Percentiles rank a stretch among this genome's conserved stretches.
Evolutionary conservation across 2,113 vertebrate genomes (phyloP).

Genomic region (Malaclemys terrapin): DNA sequence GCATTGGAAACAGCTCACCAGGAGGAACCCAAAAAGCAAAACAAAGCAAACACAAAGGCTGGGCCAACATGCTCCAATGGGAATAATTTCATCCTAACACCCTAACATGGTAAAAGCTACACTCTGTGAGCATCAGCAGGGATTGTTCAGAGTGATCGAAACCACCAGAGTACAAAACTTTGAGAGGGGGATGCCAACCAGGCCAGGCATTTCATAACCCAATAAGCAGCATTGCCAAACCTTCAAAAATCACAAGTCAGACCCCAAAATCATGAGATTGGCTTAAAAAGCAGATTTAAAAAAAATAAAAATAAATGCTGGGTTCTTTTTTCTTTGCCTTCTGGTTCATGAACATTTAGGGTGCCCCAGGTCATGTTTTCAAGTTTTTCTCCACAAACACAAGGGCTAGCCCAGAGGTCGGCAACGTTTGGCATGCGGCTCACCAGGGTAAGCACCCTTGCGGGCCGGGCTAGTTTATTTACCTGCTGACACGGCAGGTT

Average conservation of each 20-base stretch:
- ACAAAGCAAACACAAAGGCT: not conserved
- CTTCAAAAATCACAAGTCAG: not conserved
- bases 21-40: not conserved
- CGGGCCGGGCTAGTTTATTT: too few species aligned
- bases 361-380: not conserved
- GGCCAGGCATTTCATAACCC: not conserved
- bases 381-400: not conserved
- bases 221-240: not conserved
- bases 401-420: not conserved
- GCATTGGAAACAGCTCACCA: not conserved
- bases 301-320: not conserved
- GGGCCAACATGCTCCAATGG: not conserved
- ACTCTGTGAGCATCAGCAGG: not conserved
- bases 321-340: rapidly evolving
- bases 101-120: not conserved
- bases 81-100: not conserved
- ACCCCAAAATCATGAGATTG: not conserved
- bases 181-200: not conserved
- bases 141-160: not conserved
- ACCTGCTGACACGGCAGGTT: too few species aligned
- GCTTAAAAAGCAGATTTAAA: not conserved
- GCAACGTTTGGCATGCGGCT: too few species aligned
- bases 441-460: too few species aligned
- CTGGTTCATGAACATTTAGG: not conserved
- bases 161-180: not conserved